These are phyloP conservation scores for Aspidiotus destructor DNA, from an alignment of 2,888 invertebrate genomes.

Conservation along the genomic window DNA sequence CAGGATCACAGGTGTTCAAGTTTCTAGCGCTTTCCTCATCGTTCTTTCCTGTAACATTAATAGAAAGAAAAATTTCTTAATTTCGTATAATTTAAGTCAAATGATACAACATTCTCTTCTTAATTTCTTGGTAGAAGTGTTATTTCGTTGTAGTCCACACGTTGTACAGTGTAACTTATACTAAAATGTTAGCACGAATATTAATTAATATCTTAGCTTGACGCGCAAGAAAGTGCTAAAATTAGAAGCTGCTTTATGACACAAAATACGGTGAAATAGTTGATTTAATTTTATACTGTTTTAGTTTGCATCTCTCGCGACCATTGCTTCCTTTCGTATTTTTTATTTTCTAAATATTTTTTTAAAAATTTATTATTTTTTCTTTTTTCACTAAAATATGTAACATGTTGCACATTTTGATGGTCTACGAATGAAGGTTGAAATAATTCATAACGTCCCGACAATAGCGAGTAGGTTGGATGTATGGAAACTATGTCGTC, in stretches of 20 bases:
- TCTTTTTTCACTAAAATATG: too few relatives aligned
- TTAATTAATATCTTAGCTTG: slow-evolving; percentile 18
- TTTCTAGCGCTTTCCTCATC: neutral
- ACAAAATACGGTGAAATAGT: slow-evolving; percentile 17
- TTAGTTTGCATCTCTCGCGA: neutral
- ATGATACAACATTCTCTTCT: neutral
- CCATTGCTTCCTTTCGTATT: too few relatives aligned
- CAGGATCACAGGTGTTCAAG: slow-evolving; percentile 27
- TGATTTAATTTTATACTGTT: slow-evolving; percentile 22
- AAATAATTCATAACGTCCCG: too few relatives aligned
- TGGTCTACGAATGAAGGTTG: too few relatives aligned
- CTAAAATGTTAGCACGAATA: slow-evolving; percentile 17
- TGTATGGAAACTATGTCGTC: too few relatives aligned
- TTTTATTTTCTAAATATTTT: too few relatives aligned
- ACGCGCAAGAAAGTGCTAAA: slow-evolving; percentile 28
- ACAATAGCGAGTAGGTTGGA: too few relatives aligned
- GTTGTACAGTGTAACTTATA: neutral
- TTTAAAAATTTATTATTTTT: too few relatives aligned
- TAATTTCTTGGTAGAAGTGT: neutral
- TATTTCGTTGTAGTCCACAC: neutral
- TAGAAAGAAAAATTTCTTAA: neutral
- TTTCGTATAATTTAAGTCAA: neutral
- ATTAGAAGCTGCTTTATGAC: slow-evolving; percentile 29
- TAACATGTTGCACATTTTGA: too few relatives aligned
- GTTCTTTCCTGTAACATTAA: slow-evolving; percentile 15